These are phyloP conservation scores for Spea hammondii DNA, from an alignment of 2,797 vertebrate species.

Conservation along the genomic window DNA sequence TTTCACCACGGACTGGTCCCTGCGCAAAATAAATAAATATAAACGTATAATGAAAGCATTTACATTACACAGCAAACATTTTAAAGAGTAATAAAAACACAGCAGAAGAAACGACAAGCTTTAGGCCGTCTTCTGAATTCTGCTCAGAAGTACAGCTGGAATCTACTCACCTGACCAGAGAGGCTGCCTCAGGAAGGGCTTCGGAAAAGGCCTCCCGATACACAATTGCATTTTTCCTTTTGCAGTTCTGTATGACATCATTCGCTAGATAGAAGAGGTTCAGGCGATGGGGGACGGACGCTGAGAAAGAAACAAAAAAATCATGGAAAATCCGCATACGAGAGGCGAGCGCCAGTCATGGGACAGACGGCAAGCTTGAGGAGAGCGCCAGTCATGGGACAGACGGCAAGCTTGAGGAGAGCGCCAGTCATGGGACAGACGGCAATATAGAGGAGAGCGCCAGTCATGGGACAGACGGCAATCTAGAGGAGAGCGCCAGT, in stretches of 20 bases:
- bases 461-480: too few species aligned
- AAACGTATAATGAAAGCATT: not conserved
- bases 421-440: too few species aligned
- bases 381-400: too few species aligned
- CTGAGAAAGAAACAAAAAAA: constrained; percentile 62
- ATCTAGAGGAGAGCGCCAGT: too few species aligned
- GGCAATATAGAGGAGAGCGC: too few species aligned
- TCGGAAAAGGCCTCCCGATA: constrained; percentile 89
- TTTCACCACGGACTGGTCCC: constrained; percentile 89
- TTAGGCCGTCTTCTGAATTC: too few species aligned
- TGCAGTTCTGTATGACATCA: constrained; percentile 98
- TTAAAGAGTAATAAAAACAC: not conserved
- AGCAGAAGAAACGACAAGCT: not conserved
- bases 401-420: too few species aligned
- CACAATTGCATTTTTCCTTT: constrained; percentile 90
- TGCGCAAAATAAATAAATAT: constrained; percentile 51
- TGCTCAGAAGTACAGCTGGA: not conserved
- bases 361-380: too few species aligned
- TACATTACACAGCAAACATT: constrained; percentile 11
- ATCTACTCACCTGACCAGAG: constrained; percentile 84
- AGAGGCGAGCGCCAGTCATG: too few species aligned
- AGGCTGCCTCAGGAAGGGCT: constrained; percentile 86
- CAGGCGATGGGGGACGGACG: constrained; percentile 86
- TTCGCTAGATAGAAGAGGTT: constrained; percentile 98
- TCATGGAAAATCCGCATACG: too few species aligned